Evolutionary conservation across 2,797 vertebrate species (phyloP).

Genomic region (Myiotriccus ornatus): DNA sequence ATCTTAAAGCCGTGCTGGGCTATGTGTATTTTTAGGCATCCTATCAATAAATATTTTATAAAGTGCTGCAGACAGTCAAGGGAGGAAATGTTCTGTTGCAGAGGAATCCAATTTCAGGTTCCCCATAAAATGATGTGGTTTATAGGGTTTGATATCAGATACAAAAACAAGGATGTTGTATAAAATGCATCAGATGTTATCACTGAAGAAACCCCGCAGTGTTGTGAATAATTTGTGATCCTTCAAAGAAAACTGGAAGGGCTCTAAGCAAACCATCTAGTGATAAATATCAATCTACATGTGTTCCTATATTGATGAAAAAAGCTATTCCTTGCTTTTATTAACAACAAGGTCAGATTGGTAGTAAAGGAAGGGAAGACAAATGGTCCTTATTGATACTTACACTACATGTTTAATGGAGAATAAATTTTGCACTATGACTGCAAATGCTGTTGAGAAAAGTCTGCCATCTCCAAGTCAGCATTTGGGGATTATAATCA

Average conservation of each 20-base stretch:
- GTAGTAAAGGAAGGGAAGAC: constrained; percentile 18
- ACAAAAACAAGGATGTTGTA: constrained; percentile 48
- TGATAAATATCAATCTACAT: constrained; percentile 26
- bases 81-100: constrained; percentile 46
- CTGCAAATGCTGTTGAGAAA: background rate
- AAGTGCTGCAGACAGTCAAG: constrained; percentile 25
- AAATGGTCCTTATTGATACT: constrained; percentile 45
- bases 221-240: constrained; percentile 52
- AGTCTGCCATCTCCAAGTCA: background rate
- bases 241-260: constrained; percentile 24
- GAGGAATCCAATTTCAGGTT: constrained; percentile 57
- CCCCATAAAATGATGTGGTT: constrained; percentile 34
- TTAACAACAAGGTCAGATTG: background rate
- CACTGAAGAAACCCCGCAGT: background rate
- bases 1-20: constrained; percentile 21
- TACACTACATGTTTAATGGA: constrained; percentile 9
- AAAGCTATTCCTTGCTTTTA: constrained; percentile 38
- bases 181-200: constrained; percentile 47
- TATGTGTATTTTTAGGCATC: constrained; percentile 61
- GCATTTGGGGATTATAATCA: background rate
- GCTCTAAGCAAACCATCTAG: background rate
- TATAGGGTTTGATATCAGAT: constrained; percentile 31
- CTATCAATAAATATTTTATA: constrained; percentile 69
- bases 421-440: constrained; percentile 11
- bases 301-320: constrained; percentile 19